These are phyloP conservation scores for Oxytorus armatus DNA, from an alignment of 2,888 invertebrate genomes.

Conservation along the genomic window DNA sequence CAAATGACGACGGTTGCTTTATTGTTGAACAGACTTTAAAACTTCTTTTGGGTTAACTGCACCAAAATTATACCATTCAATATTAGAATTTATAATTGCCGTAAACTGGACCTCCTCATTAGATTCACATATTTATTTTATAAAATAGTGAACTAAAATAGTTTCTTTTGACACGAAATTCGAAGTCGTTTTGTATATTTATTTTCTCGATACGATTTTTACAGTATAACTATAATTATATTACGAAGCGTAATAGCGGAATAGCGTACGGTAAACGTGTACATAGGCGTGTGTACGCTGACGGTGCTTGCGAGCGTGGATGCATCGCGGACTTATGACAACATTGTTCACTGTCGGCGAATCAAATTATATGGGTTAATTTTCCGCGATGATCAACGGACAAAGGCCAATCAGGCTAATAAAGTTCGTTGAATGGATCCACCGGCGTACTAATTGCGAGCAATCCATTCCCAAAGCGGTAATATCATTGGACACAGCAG, in stretches of 20 bases:
- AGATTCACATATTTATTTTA: no score
- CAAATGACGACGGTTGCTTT: no score
- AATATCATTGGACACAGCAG: constrained; percentile 59
- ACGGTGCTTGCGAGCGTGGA: neutral
- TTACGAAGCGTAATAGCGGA: constrained; percentile 10
- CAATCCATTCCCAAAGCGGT: constrained; percentile 55
- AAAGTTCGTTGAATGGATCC: constrained; percentile 62
- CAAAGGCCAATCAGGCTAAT: constrained; percentile 70
- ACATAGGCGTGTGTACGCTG: neutral
- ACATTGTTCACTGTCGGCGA: constrained; percentile 57
- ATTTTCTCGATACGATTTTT: neutral
- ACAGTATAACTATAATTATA: neutral
- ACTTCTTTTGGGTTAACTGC: no score
- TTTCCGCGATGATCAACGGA: constrained; percentile 65
- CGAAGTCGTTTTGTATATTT: neutral
- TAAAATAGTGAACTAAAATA: no score
- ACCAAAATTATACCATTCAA: no score
- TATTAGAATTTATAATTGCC: no score
- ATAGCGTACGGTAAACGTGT: neutral
- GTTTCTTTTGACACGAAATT: no score
- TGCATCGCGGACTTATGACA: constrained; percentile 56
- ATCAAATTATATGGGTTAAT: constrained; percentile 68
- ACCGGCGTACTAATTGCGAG: constrained; percentile 61
- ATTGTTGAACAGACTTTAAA: no score
- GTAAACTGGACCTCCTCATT: no score